Base-by-base conservation (phyloP, 2,797 vertebrate genomes). In the Craterocephalus amniculus region DNA sequence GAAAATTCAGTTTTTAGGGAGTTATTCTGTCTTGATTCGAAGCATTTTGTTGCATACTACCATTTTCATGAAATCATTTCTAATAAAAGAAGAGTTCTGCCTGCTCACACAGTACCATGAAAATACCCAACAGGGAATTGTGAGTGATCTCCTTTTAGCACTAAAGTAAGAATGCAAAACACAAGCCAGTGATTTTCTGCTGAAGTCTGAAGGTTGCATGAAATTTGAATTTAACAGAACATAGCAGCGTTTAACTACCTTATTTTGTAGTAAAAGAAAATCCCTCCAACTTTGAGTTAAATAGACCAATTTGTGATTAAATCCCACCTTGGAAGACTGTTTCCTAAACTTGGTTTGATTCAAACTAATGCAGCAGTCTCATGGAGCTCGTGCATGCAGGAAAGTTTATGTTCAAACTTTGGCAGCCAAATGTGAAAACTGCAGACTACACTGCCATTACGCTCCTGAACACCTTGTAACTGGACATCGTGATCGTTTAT, bases 31-130 rank as follows among this genome's bases (percentile, higher is more conserved):
- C 73, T 76, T 77, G 72, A 69, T 69, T 72, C 40, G 20, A 72
- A 49, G 56, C 60, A 48, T 72, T 71, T 35, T 65, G 62, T 59
- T 72, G 67, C 60, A 71, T 20, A 6, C 29, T 67, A 48, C 64
- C 32, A 72, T 87, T 83, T 62, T 67, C 67, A 77, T 72, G 54
- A 54, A 74, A 72, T 79, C 52, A 64, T 80, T 72, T 36, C 63
- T 18, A 78, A 43, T 63, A 78, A 51, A 26, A 61, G 51, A 77
- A 45, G 51, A 70, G 61, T 67, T 72, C 79, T 74, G 60, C 76
- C 73, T 45, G 43, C 72, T 74, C 73, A 55, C 51, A 62, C 40
- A 45, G 29, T 43, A 13, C 52, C 10, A 52, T 64, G 54, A 80
- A 81, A 49, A 65, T 67, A 3, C n/a, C 14, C 14, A 40, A 27